Evolutionary conservation across 2,113 vertebrate genomes (phyloP), one percentile per base, ranked within the genome.

Genomic region (Enhydra lutris): DNA sequence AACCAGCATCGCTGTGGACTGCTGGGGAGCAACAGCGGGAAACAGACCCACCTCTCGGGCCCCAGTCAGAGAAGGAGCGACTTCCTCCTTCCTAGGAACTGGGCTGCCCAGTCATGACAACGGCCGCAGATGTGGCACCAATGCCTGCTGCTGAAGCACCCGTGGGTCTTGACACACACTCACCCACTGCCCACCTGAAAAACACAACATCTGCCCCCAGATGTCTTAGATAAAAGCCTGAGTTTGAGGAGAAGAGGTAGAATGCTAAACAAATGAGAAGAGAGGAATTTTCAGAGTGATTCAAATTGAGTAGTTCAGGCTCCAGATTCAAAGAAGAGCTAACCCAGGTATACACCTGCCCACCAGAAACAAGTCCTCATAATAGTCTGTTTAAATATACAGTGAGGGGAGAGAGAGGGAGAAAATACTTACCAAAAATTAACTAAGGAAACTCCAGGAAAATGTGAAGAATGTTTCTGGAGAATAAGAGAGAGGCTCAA

Each of bases 271-370:
- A 85, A 87, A 65, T 55, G 9, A 55, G 1, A 55, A 61, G 74
- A 76, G 36, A 52, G 67, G 88, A 80, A 65, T 80, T 83, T 92
- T 82, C 80, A 79, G 67, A 36, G 24, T 59, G 31, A 91, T 69
- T 57, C 57, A 94, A 73, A 79, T 34, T 91, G 80, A 92, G 89
- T 29, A 36, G 39, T 31, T 26, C n/a, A 39, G 36, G 31, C 39
- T 55, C 63, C 29, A 0, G 31, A 50, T 47, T 86, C 26, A 93
- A 61, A 69, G 11, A 78, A 31, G 15, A 45, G 0, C 42, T 63
- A 73, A 57, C 31, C 21, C 17, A 82, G 11, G 84, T 57, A 59
- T 2, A 83, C 20, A 39, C 12, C 34, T 10, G 1, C 12, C 82
- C 2, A 7, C n/a, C 63, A 94, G 61, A 79, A 93, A 93, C 63